Percentiles rank a stretch among this genome's conserved stretches.
phyloP scores from a whole-genome alignment of 2,113 vertebrate genomes.

The Prinia subflava region DNA sequence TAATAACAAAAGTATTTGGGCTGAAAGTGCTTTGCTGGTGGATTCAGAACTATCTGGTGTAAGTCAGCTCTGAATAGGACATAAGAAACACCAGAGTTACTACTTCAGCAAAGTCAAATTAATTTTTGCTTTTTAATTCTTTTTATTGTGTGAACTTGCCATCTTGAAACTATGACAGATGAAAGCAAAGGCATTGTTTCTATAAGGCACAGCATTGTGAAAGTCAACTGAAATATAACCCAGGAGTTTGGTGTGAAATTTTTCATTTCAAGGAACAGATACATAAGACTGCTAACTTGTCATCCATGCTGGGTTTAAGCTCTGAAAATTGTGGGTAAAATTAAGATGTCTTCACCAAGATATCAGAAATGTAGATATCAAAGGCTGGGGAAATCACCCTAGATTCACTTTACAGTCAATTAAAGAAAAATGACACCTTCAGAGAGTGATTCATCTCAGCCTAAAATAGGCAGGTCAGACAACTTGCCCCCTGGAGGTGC shows the following conservation, averaged over 20 bases:
- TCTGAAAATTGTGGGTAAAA: neutral
- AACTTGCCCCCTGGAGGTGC: neutral
- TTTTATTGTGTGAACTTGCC: neutral
- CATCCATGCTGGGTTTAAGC: neutral
- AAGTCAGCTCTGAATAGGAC: neutral
- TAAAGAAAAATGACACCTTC: neutral
- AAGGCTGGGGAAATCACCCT: neutral
- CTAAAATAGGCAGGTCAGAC: neutral
- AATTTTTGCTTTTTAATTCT: neutral
- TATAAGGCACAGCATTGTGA: neutral
- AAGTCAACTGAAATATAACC: neutral
- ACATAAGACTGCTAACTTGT: neutral
- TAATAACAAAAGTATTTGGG: neutral
- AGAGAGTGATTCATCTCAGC: conserved; percentile 14
- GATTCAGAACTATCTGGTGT: neutral
- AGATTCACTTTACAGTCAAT: neutral
- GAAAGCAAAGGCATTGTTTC: neutral
- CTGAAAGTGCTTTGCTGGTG: neutral
- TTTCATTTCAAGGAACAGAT: neutral
- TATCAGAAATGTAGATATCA: neutral
- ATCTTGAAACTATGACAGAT: neutral
- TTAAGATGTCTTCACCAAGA: neutral
- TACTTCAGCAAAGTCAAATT: neutral
- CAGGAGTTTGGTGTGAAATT: neutral
- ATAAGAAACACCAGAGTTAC: neutral